Base-by-base conservation (phyloP, 2,888 invertebrate species). In the Nomada fabriciana region DNA sequence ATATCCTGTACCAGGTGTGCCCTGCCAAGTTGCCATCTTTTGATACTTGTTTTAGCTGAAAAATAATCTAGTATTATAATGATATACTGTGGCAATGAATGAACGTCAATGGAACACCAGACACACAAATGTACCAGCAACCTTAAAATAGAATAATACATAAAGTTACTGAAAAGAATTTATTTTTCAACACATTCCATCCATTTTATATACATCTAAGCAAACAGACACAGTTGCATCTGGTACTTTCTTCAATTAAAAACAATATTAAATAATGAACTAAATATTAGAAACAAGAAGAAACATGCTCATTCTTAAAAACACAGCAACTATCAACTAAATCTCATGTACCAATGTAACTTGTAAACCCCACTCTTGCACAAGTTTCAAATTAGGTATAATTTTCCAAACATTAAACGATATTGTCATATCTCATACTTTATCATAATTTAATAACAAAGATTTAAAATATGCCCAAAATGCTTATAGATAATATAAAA, bases 21-120 rank as follows among this genome's bases (percentile, higher is more conserved):
- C 90, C 89, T 93, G 93, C 93, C 94, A 93, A 83, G 91, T 92
- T 73, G 93, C 85, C 93, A 94, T 94, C 91, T 90, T 93, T 88
- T 75, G 70, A 76, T 80, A 77, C 81, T 82, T 83, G 80, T 77
- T 86, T 89, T 89, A 82, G 76, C 93, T 93, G 92, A 91, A 93
- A 93, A 92, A 91, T 47, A 93, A 90, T 76, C 86, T 88, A 77
- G 82, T 69, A 79, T 91, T 91, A 92, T 81, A 82, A 90, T 55
- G 43, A 81, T 61, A 71, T 57, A 78, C 47, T 50, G 53, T 79
- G 23, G 23, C 43, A 61, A 61, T 57, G 57, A 70, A 4, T 42
- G 10, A 72, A 61, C 25, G 67, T 77, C 36, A 69, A 70, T 42
- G 69, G 64, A 80, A 72, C 60, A 59, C 73, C 73, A 78, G 80